Evolutionary conservation across 2,797 vertebrate species (phyloP).

Genomic region (Dendrocincla fuliginosa): DNA sequence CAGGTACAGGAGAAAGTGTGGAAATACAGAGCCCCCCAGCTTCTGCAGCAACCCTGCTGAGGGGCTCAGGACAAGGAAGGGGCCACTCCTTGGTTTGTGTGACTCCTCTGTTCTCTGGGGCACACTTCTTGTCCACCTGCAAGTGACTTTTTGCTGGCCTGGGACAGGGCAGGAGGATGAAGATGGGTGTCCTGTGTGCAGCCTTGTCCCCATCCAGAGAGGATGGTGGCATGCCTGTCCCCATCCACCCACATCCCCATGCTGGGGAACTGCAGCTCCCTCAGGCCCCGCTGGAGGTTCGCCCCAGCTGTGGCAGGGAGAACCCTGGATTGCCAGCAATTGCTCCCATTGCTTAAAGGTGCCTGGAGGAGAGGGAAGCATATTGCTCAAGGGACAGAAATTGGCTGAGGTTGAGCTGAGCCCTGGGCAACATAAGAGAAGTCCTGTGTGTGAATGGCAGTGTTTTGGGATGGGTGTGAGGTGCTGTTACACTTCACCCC

Average conservation of each 20-base stretch:
- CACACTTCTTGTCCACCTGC: not conserved
- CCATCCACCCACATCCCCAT: rapidly evolving
- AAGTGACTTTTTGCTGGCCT: not conserved
- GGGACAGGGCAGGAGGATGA: not conserved
- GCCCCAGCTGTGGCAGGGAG: not conserved
- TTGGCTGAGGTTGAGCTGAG: not conserved
- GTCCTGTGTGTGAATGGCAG: rapidly evolving
- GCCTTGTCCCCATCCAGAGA: not conserved
- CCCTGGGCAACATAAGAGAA: rapidly evolving
- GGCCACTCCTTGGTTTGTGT: not conserved
- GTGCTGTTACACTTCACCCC: rapidly evolving
- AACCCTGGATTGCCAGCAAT: not conserved
- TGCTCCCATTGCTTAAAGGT: not conserved
- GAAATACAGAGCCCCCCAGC: not conserved
- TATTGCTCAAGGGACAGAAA: not conserved
- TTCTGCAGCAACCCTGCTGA: not conserved
- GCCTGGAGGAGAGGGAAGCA: rapidly evolving
- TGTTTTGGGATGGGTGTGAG: not conserved
- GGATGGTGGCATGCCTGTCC: not conserved
- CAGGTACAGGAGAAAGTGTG: rapidly evolving
- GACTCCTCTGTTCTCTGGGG: not conserved
- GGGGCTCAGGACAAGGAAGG: not conserved
- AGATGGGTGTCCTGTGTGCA: not conserved
- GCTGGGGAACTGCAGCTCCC: not conserved
- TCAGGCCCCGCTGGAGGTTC: not conserved